Evolutionary conservation across 2,888 invertebrate species (phyloP), one percentile per base, ranked within the genome.

Genomic region (Scaptomyza reducta): DNA sequence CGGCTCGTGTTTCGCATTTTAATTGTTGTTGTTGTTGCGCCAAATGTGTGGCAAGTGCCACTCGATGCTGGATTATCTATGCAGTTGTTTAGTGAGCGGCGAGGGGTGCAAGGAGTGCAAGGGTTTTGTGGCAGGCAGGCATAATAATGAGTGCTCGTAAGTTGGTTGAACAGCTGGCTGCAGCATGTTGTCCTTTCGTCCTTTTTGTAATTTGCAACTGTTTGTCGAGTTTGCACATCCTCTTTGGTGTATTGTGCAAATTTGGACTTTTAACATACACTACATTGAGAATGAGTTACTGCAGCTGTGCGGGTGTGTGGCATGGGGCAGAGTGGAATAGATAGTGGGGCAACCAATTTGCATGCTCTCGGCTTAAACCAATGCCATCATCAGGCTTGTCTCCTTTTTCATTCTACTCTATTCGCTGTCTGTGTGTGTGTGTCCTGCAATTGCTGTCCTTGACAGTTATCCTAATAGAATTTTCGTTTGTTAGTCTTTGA

Each of bases 191-290:
- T 60, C 75, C 61, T 66, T 67, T 57, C 51, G 70, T 79, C 53
- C 70, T 67, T 60, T 60, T 68, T 58, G 79, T 70, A 84, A 82
- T 82, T 79, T 77, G 85, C 82, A 74, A 77, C 82, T 82, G 82
- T 82, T 82, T 82, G 72, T 77, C 85, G 71, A 81, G 82, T 82
- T 82, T 73, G 79, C 85, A 79, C 82, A 54, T 84, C 85, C 82
- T 70, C 66, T 82, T 85, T 82, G 61, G 68, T 83, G 85, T 85
- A 69, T 77, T 86, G 83, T 83, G 83, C 79, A 86, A 83, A 79
- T 85, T 70, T 77, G 44, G 60, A n/a, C 65, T 67, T 50, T 25
- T 31, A 13, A 46, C 47, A 63, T 38, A 49, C 16, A 31, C 5
- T 29, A 31, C 6, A 31, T 46, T 16, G 18, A 60, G 35, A 29